Evolutionary conservation across 2,888 invertebrate species (phyloP).

Genomic region (Dorcus hopei): DNA sequence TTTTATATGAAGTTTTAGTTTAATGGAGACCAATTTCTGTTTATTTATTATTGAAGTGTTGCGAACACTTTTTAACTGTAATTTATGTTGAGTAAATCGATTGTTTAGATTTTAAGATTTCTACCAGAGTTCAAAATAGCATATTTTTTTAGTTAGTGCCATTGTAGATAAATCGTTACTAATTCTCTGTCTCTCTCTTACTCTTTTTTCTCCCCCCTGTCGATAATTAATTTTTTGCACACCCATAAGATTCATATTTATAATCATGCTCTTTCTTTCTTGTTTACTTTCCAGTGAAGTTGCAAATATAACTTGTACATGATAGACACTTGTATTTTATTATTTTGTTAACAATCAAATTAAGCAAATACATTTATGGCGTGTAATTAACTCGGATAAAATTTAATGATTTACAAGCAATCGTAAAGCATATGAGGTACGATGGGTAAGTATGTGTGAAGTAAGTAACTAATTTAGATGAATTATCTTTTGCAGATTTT

Average conservation of each 20-base stretch:
- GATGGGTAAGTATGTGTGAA: too few species aligned
- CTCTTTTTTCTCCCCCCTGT: neutral
- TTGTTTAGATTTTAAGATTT: conserved; percentile 23
- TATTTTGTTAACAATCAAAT: neutral
- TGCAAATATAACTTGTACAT: conserved; percentile 3
- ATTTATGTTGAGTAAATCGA: conserved; percentile 22
- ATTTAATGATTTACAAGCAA: too few species aligned
- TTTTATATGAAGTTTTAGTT: conserved; percentile 22
- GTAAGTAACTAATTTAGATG: too few species aligned
- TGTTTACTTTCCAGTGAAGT: neutral
- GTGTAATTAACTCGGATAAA: too few species aligned
- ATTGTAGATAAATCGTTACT: conserved; percentile 18
- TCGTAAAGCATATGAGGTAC: too few species aligned
- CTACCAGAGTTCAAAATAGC: conserved; percentile 26
- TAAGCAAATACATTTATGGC: too few species aligned
- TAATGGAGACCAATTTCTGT: conserved; percentile 20
- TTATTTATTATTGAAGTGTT: conserved; percentile 22
- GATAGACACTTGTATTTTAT: neutral
- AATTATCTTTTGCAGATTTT: too few species aligned
- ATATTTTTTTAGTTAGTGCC: conserved; percentile 22
- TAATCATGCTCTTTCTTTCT: neutral
- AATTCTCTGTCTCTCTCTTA: neutral
- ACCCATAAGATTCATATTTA: neutral
- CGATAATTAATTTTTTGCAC: neutral
- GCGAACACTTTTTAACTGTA: conserved; percentile 19